These are phyloP conservation scores for Globia sparganii DNA, from an alignment of 2,888 invertebrate species.

Conservation along the genomic window DNA sequence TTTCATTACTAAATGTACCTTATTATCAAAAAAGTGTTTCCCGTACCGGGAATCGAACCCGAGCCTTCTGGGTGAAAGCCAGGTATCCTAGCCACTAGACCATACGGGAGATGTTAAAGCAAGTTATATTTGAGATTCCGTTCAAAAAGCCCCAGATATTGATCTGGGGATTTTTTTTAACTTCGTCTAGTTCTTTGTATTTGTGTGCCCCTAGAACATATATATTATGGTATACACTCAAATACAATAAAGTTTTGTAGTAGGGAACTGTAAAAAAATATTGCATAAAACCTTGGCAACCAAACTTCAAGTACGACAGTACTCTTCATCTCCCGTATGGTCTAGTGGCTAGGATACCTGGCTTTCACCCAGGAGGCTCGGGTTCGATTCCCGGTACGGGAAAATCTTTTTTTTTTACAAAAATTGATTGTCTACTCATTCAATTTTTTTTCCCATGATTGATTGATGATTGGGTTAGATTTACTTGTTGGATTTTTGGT, in stretches of 20 bases:
- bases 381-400: constrained; percentile 94
- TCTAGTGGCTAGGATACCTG: constrained; percentile 94
- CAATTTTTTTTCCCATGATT: too few relatives aligned
- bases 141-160: background rate
- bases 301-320: background rate
- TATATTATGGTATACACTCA: background rate
- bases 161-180: too few relatives aligned
- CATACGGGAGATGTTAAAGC: constrained; percentile 24
- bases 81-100: constrained; percentile 93
- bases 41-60: constrained; percentile 92
- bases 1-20: background rate
- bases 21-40: constrained; percentile 12
- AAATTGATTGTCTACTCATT: too few relatives aligned
- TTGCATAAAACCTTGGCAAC: background rate
- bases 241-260: background rate
- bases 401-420: constrained; percentile 75
- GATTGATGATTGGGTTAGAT: too few relatives aligned
- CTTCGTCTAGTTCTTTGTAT: background rate
- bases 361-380: constrained; percentile 94
- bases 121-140: background rate
- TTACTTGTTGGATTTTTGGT: too few relatives aligned
- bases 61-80: constrained; percentile 94
- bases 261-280: background rate
- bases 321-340: constrained; percentile 88
- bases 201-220: background rate